These are phyloP conservation scores for Bombus huntii DNA, from an alignment of 1,140 invertebrate species.

Conservation along the genomic window DNA sequence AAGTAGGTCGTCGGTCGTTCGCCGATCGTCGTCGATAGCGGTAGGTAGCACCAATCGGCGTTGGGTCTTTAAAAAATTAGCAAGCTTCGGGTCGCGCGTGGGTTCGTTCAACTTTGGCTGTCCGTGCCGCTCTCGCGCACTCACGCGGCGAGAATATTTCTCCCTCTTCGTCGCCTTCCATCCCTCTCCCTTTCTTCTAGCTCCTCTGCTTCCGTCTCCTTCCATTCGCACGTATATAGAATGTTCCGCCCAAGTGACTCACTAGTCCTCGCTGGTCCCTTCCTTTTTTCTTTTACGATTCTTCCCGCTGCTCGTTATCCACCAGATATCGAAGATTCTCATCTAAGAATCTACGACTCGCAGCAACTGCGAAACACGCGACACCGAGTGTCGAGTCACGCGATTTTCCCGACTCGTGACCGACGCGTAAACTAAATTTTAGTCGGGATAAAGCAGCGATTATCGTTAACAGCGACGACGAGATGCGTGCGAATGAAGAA, in stretches of 20 bases:
- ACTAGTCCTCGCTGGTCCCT: slow-evolving; percentile 17
- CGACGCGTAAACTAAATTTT: neutral
- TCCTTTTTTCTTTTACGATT: neutral
- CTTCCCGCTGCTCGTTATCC: slow-evolving; percentile 21
- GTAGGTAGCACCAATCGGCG: slow-evolving; percentile 43
- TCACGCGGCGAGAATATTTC: slow-evolving; percentile 53
- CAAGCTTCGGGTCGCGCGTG: slow-evolving; percentile 71
- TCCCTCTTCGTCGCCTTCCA: slow-evolving; percentile 4
- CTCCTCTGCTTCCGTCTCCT: slow-evolving; percentile 32
- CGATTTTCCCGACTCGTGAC: neutral
- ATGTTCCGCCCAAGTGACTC: slow-evolving; percentile 49
- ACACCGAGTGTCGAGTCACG: neutral
- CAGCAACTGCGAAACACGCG: no score
- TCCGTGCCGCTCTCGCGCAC: slow-evolving; percentile 41
- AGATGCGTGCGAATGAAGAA: no score
- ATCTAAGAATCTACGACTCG: neutral
- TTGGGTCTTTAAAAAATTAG: slow-evolving; percentile 73
- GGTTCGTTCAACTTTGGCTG: slow-evolving; percentile 78
- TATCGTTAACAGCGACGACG: neutral
- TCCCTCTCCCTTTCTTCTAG: slow-evolving; percentile 30
- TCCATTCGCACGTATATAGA: slow-evolving; percentile 31
- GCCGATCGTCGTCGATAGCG: slow-evolving; percentile 43
- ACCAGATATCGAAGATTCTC: neutral
- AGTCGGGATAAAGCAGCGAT: neutral
- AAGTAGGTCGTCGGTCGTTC: slow-evolving; percentile 47